Base-by-base conservation (phyloP, 2,113 vertebrate genomes). In the Pangasianodon hypophthalmus region DNA sequence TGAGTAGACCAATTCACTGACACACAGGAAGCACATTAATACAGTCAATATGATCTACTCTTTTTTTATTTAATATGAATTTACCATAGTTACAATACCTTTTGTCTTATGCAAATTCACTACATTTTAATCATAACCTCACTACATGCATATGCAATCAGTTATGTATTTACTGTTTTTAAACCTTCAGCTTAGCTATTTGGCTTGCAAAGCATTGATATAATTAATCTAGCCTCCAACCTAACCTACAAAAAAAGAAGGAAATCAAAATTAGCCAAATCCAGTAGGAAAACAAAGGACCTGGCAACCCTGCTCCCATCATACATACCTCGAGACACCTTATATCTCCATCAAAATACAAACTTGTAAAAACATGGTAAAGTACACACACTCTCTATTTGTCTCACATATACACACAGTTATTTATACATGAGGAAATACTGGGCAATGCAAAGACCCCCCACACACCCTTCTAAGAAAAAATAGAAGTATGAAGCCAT, bases 401-500 rank as follows among this genome's bases (percentile, higher is more conserved):
- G 82, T 77, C 81, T 84, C 46, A 86, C 84, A 84, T 62, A 54
- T 83, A 77, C 50, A 87, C 75, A 64, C 58, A 50, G 87, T 41
- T 88, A 91, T 91, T 86, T 83, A 91, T 91, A 87, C 88, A 88
- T 84, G 62, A 71, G 86, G 86, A 67, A 90, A 90, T 87, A 94
- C 92, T 94, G 93, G 91, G 92, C 93, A 92, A 92, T 91, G 89
- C 88, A 91, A 91, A 94, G 90, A 62, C 89, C 71, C 52, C 77
- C 62, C 85, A 58, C 81, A 41, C 54, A 60, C 16, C 52, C 37
- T 85, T 82, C 29, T 79, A 73, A 62, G 41, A 54, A 64, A 60
- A 84, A 84, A 87, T 29, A 86, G 79, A 90, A 71, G 1, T 41
- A 71, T 37, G 37, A 94, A 94, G 93, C 92, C 96, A 98, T 99